Evolutionary conservation across 1,140 invertebrate species (phyloP).

Genomic region (Ceratina calcarata): DNA sequence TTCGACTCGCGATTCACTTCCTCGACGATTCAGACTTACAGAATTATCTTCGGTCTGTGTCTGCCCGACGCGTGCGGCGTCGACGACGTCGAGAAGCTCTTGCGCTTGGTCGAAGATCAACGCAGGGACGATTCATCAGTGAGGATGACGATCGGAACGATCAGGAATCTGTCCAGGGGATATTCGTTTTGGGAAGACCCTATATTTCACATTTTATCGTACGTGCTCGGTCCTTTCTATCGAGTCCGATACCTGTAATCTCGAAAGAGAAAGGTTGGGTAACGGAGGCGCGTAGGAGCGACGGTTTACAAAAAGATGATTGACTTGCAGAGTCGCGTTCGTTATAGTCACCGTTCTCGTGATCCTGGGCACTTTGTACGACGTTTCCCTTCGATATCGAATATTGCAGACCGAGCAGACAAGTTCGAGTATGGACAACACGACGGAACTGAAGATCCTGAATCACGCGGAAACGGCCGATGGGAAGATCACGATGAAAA

Average conservation of each 20-base stretch:
- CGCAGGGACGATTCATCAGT: conserved; percentile 46
- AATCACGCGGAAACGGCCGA: conserved; percentile 17
- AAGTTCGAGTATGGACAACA: conserved; percentile 7
- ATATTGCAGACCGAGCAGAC: conserved; percentile 48
- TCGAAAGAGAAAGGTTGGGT: neutral
- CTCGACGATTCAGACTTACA: conserved; percentile 59
- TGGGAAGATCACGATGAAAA: conserved; percentile 58
- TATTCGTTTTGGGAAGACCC: conserved; percentile 68
- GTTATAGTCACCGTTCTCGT: conserved; percentile 50
- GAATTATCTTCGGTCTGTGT: conserved; percentile 72
- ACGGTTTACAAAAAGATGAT: neutral
- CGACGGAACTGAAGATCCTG: conserved; percentile 45
- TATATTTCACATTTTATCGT: conserved; percentile 71
- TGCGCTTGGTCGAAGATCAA: conserved; percentile 54
- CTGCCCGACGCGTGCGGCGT: conserved; percentile 68
- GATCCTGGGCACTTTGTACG: conserved; percentile 65
- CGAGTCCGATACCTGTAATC: too few relatives aligned
- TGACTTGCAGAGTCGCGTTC: conserved; percentile 59
- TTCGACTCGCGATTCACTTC: neutral
- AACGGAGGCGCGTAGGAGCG: neutral
- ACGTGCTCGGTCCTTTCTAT: conserved; percentile 28
- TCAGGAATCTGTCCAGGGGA: conserved; percentile 65
- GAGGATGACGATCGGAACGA: conserved; percentile 58
- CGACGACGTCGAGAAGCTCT: conserved; percentile 62
- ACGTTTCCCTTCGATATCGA: conserved; percentile 66